Evolutionary conservation across 2,113 vertebrate genomes (phyloP), one percentile per base, ranked within the genome.

Genomic region (crab-eating macaque (Macaca fascicularis)): DNA sequence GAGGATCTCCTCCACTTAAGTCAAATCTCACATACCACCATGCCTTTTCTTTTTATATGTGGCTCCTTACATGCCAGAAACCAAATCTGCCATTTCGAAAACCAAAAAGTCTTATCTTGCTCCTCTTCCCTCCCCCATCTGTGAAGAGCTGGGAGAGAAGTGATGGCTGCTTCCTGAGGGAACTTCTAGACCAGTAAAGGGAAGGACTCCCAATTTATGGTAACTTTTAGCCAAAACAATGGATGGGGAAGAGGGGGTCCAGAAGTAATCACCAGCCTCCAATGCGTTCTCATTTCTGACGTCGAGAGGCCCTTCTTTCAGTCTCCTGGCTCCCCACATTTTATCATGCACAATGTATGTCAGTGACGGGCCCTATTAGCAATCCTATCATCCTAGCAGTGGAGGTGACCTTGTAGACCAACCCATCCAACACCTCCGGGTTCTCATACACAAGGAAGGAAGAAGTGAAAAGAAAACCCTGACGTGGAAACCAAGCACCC

Each of bases 321-420:
- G 6, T 61, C 12, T 74, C 67, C 57, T 0, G 6, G 43, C 12
- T n/a, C 40, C 1, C 8, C 70, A 17, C 0, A 1, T 43, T 61
- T 30, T 17, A 4, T 6, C 13, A 4, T 14, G 3, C 5, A 23
- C 0, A 9, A 25, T 8, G 8, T 1, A 0, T 8, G 27, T 59
- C 70, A 19, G 2, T 67, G 10, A 0, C 10, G n/a, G 70, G 32
- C 8, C 38, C 75, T 40, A 0, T 8, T 20, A 64, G 64, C 27
- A 27, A 23, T 27, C n/a, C 3, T 10, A 12, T 20, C 50, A 32
- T 50, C 45, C 9, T 13, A n/a, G 30, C 23, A 1, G 3, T n/a
- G 55, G 10, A 52, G 55, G 23, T 13, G 27, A 70, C 70, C 52
- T 35, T 35, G 69, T 6, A 20, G 3, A 27, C 22, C 55, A 52